Conservation (phyloP, 1,140 invertebrate genomes). For the Seison nebaliae region DNA sequence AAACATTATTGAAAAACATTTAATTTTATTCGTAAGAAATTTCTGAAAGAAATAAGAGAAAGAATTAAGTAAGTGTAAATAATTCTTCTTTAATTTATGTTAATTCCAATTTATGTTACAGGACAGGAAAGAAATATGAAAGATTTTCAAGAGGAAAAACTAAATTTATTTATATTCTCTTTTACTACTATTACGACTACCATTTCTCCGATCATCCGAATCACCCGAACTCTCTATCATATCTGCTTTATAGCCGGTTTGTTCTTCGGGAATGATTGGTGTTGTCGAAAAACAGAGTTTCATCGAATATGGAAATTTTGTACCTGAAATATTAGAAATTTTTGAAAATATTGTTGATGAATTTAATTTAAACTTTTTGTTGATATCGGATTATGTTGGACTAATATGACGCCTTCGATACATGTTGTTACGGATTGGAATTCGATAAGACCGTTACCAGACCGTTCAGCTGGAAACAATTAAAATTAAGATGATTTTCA, state of each 20-base stretch:
- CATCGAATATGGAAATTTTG: conserved; percentile 9
- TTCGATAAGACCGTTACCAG: conserved; percentile 6
- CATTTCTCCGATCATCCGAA: conserved; percentile 1
- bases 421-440: conserved; percentile 6
- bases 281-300: conserved; percentile 10
- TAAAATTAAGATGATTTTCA: neutral
- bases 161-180: conserved; percentile 1
- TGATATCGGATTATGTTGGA: conserved; percentile 5
- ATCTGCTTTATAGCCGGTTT: conserved; percentile 3
- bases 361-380: neutral
- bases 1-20: too few species aligned
- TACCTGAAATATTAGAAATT: conserved; percentile 3
- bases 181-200: conserved; percentile 8
- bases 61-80: too few species aligned
- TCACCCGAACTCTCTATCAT: too few species aligned
- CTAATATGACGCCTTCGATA: conserved; percentile 9
- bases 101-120: too few species aligned
- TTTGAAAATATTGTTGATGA: neutral
- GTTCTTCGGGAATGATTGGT: neutral
- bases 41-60: too few species aligned
- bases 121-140: conserved; percentile 1
- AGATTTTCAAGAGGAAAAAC: conserved; percentile 3
- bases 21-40: too few species aligned
- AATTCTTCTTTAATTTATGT: too few species aligned
- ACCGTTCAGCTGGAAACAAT: conserved; percentile 3